Evolutionary conservation across 2,797 vertebrate species (phyloP), one percentile per base, ranked within the genome.

Genomic region (Protosalanx chinensis): DNA sequence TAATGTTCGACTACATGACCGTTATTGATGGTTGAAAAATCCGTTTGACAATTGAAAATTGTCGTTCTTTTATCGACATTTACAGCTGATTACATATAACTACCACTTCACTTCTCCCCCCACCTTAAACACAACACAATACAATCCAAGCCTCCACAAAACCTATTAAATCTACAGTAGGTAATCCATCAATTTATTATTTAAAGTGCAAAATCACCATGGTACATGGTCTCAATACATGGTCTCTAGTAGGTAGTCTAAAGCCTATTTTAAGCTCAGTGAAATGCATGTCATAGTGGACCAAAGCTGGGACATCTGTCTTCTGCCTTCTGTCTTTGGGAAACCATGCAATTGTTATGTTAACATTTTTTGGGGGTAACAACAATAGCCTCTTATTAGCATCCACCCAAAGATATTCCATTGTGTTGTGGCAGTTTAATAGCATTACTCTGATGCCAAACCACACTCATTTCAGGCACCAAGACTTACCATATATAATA

Each of bases 111-210:
- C 64, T 41, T n/a, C 64, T 41, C n/a, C 20, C 20, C 64, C 12
- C 20, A 46, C n/a, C 20, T 75, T 89, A 81, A 81, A 91, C 86
- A 90, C 81, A n/a, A 77, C 68, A 74, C 58, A 82, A 89, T 16
- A 56, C 51, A 53, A 49, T 3, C 13, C n/a, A 8, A 49, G 20
- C 6, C 16, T 7, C 51, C 10, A 33, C 3, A 35, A 23, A 46
- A 65, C 35, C 20, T 65, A 65, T 56, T 56, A 56, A n/a, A 46
- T 46, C 7, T 46, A 46, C 41, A 46, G 41, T 46, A 46, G 3
- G 41, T 46, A 46, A 27, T 27, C 23, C 23, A 27, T 27, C 23
- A 27, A 27, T 27, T 27, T 27, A 27, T 27, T 27, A 27, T 27
- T 27, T 27, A 27, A 27, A 27, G 23, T 27, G 23, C 23, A 27